Evolutionary conservation across 2,113 vertebrate species (phyloP), one percentile per base, ranked within the genome.

Genomic region (Caracal caracal): DNA sequence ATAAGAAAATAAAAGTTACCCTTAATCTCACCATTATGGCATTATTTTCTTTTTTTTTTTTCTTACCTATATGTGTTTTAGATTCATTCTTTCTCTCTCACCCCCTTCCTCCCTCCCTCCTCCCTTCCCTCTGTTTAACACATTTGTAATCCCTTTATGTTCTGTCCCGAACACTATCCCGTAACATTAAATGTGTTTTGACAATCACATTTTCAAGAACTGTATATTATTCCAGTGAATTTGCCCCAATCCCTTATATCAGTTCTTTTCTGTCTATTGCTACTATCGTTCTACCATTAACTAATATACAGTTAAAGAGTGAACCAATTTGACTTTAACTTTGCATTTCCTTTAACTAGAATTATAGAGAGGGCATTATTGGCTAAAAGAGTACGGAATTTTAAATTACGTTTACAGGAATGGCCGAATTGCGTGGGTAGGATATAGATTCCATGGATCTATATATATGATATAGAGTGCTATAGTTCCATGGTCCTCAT

Each of bases 1-100:
- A 66, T 30, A 93, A 93, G 51, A 73, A 89, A 96, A 89, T 70
- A 56, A 89, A 83, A 85, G 92, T 73, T 49, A 76, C 1, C 13
- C 63, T 94, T 66, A 89, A 73, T 24, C 9, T 35, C 47, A 43
- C 3, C 9, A 37, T 90, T 5, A 49, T 24, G 1, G 6, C 30
- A n/a, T n/a, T n/a, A n/a, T n/a, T n/a, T n/a, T 65, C 51, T 47
- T 79, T 95, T 43, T 40, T 37, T 37, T 43, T 95, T 90, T 88
- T 40, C 13, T 92, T 84, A 61, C 37, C 4, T 66, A 6, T 51
- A 22, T 33, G 6, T 81, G 13, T 59, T 78, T 79, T 73, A 75
- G 35, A 49, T 24, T 81, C 40, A 51, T 22, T 70, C 28, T 4
- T 35, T 65, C n/a, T 75, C 28, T 13, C 15, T 24, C 26, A 9